Evolutionary conservation across 2,113 vertebrate genomes (phyloP).

Genomic region (Chaetorhynchus papuensis): DNA sequence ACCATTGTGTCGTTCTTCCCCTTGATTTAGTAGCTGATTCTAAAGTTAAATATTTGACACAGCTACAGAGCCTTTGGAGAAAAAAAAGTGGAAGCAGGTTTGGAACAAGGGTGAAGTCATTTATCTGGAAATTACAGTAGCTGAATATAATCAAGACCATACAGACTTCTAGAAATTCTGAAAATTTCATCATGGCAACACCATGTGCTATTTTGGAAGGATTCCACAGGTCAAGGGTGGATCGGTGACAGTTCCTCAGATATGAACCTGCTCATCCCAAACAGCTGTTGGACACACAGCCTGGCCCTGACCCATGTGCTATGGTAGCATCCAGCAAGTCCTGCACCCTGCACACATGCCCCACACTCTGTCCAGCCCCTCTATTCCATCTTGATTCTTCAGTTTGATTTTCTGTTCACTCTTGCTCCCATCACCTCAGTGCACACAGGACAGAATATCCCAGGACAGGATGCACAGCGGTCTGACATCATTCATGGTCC

Average conservation of each 20-base stretch:
- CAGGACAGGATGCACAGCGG: fast-evolving
- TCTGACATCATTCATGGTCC: background rate
- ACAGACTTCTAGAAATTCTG: background rate
- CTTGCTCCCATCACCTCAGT: fast-evolving
- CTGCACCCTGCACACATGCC: fast-evolving
- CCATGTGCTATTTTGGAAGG: background rate
- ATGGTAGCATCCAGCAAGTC: fast-evolving
- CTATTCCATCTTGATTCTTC: background rate
- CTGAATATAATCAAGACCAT: background rate
- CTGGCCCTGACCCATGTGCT: background rate
- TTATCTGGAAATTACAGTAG: background rate
- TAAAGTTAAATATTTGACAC: background rate
- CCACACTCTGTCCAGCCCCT: background rate
- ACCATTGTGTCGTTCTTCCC: background rate
- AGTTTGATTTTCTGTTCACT: background rate
- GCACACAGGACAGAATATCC: background rate
- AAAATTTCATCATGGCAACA: background rate
- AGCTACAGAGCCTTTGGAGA: background rate
- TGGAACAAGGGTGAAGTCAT: background rate
- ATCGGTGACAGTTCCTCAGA: background rate
- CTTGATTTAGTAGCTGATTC: background rate
- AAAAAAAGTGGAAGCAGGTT: background rate
- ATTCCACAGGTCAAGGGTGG: background rate
- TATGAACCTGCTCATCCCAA: background rate
- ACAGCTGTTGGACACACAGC: background rate